A percentile compares a stretch with the other conserved stretches of the same genome.
Evolutionary conservation across 2,888 invertebrate species (phyloP).

Genomic region (Drosophila atripex): DNA sequence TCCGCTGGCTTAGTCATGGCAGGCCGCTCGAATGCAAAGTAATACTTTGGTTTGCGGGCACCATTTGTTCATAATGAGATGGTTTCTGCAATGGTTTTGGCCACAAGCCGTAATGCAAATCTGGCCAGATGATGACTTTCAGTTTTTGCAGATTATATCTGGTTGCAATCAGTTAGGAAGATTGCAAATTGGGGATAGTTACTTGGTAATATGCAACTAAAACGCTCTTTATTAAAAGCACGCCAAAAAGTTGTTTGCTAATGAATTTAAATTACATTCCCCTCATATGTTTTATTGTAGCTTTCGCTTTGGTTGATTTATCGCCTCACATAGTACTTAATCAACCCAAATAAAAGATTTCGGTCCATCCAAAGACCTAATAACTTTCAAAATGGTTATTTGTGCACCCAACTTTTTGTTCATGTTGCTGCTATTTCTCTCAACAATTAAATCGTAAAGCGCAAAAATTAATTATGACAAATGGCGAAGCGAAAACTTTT

Average conservation of each 20-base stretch:
- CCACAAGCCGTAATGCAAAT: constrained; percentile 17
- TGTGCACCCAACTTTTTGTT: too few species aligned
- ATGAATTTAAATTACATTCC: constrained; percentile 5
- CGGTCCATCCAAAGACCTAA: constrained; percentile 35
- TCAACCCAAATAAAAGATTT: constrained; percentile 44
- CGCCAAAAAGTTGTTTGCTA: background rate
- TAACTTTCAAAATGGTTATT: constrained; percentile 42
- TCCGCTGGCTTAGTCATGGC: constrained; percentile 62
- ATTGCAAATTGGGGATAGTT: constrained; percentile 2
- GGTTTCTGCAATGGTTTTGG: constrained; percentile 30
- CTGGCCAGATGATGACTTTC: constrained; percentile 19
- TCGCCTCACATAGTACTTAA: constrained; percentile 30
- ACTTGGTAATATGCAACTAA: background rate
- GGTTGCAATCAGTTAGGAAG: background rate
- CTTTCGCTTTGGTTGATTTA: constrained; percentile 67
- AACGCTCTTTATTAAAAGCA: background rate
- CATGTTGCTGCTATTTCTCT: constrained; percentile 23
- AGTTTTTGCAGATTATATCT: constrained; percentile 11
- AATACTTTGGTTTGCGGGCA: constrained; percentile 11
- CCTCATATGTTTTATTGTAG: constrained; percentile 16
- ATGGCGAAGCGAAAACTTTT: constrained; percentile 70
- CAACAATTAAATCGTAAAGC: constrained; percentile 65
- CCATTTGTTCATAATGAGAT: constrained; percentile 59
- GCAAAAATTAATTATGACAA: constrained; percentile 74
- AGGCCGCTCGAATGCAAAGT: constrained; percentile 26